These are phyloP conservation scores for Macropodus opercularis DNA, from an alignment of 2,797 vertebrate species.

Conservation along the genomic window DNA sequence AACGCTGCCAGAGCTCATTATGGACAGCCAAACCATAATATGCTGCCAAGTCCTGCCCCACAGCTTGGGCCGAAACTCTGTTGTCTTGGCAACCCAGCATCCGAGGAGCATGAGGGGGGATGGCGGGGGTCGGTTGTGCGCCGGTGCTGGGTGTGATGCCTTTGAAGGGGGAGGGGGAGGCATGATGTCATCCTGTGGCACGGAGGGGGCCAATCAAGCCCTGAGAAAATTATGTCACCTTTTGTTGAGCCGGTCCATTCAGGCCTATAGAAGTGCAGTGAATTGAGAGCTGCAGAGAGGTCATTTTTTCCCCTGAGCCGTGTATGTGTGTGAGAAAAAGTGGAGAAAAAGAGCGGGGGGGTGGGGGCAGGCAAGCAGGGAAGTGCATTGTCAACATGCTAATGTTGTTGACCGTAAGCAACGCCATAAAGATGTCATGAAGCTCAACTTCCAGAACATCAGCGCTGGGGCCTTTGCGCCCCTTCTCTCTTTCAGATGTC, in stretches of 20 bases:
- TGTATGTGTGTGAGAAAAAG: conserved; percentile 72
- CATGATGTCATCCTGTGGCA: conserved; percentile 86
- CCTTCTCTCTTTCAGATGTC: conserved; percentile 50
- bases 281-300: conserved; percentile 86
- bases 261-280: conserved; percentile 89
- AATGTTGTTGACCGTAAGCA: conserved; percentile 82
- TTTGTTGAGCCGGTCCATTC: conserved; percentile 88
- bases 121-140: conserved; percentile 29
- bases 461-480: conserved; percentile 35
- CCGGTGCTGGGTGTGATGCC: conserved; percentile 56
- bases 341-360: conserved; percentile 22
- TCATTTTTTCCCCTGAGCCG: conserved; percentile 75
- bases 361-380: conserved; percentile 64
- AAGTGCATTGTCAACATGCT: conserved; percentile 84
- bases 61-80: conserved; percentile 71
- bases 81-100: conserved; percentile 86
- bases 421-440: conserved; percentile 88
- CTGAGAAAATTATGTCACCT: conserved; percentile 89
- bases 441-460: conserved; percentile 76
- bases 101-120: conserved; percentile 70
- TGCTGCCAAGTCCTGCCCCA: conserved; percentile 82
- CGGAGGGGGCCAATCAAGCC: conserved; percentile 84
- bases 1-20: conserved; percentile 75
- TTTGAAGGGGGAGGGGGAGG: conserved; percentile 15
- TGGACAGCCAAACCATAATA: conserved; percentile 72